Percentiles rank a stretch among this genome's conserved stretches.
phyloP scores from a whole-genome alignment of 2,113 vertebrate species.

The Barnardius zonarius region DNA sequence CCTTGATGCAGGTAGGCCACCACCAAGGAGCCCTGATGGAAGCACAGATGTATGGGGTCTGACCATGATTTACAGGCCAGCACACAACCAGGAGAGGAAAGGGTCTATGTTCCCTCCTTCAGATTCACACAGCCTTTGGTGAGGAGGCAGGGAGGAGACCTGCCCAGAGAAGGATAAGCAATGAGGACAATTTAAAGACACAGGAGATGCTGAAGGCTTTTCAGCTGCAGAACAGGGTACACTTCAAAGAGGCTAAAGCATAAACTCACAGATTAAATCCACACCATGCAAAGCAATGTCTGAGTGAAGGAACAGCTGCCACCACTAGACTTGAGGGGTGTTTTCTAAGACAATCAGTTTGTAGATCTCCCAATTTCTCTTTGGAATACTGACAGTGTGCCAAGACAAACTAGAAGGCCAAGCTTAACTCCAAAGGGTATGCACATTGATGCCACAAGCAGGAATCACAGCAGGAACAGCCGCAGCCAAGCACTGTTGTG shows the following conservation, averaged over 20 bases:
- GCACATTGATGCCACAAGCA: neutral
- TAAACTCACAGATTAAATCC: neutral
- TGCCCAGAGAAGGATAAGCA: neutral
- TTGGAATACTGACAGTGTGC: neutral
- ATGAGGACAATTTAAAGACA: neutral
- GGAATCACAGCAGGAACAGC: neutral
- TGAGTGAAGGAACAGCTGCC: neutral
- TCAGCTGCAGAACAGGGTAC: neutral
- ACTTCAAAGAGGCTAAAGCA: neutral
- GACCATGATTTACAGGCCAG: neutral
- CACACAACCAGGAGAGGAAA: neutral
- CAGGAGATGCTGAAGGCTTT: neutral
- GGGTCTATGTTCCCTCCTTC: neutral
- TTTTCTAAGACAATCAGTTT: neutral
- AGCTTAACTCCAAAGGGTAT: neutral
- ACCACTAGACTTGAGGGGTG: rapidly evolving
- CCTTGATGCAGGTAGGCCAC: neutral
- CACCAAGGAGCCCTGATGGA: neutral
- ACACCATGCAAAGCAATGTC: neutral
- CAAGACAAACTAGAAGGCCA: neutral
- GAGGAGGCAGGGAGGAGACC: neutral
- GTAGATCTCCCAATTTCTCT: neutral
- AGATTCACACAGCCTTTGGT: neutral
- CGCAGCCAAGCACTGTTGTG: neutral
- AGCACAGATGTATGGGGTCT: neutral